Evolutionary conservation across 2,797 vertebrate genomes (phyloP).

Genomic region (Halcyon smyrnensis): DNA sequence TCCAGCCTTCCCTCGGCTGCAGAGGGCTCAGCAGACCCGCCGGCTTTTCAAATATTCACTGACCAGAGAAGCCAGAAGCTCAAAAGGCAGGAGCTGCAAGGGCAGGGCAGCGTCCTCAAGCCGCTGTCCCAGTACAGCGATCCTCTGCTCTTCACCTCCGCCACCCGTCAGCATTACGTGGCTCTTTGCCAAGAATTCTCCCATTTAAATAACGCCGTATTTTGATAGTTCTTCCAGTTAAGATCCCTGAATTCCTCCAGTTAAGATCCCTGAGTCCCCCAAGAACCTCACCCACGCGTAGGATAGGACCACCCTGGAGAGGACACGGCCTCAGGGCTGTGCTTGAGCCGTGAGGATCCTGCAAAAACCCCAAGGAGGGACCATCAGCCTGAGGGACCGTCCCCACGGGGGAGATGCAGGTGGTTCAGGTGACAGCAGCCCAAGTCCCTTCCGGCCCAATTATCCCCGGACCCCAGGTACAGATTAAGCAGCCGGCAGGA

Average conservation of each 20-base stretch:
- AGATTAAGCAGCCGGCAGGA: background rate
- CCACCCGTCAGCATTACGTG: background rate
- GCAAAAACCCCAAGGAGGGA: background rate
- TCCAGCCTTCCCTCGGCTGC: background rate
- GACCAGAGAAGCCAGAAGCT: background rate
- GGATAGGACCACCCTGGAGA: background rate
- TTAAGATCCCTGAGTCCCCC: background rate
- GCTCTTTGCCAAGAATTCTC: slow-evolving; percentile 36
- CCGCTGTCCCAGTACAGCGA: background rate
- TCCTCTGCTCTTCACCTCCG: background rate
- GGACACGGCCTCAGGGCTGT: background rate
- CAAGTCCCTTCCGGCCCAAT: background rate
- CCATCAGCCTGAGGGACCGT: background rate
- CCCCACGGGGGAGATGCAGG: background rate
- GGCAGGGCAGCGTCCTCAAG: background rate
- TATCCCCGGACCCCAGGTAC: background rate
- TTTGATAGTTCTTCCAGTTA: slow-evolving; percentile 37
- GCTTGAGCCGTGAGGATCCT: rapidly evolving
- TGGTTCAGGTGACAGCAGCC: rapidly evolving
- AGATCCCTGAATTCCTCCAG: background rate
- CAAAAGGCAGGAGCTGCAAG: background rate
- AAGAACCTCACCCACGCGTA: rapidly evolving
- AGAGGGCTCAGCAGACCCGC: background rate
- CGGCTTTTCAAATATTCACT: background rate
- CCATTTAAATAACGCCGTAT: slow-evolving; percentile 19